A percentile compares a stretch with the other conserved stretches of the same genome.
These are phyloP conservation scores for Uromys caudimaculatus DNA, from an alignment of 2,797 vertebrate genomes.

Conservation along the genomic window DNA sequence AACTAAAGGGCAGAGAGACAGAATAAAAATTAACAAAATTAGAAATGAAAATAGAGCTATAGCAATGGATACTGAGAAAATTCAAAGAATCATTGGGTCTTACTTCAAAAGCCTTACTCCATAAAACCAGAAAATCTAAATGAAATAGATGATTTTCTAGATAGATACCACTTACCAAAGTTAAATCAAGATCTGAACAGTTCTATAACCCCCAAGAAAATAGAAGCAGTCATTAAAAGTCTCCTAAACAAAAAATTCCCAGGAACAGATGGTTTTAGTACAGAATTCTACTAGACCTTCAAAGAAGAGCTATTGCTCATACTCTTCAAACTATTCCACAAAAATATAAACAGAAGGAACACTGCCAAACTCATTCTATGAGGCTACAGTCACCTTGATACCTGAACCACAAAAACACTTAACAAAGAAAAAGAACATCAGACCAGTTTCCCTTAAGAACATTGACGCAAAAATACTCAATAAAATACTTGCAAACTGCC, in stretches of 20 bases:
- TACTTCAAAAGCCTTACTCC: not conserved
- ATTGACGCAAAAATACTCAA: not conserved
- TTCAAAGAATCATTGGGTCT: not conserved
- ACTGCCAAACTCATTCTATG: not conserved
- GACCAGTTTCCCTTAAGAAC: not conserved
- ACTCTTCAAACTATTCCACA: not conserved
- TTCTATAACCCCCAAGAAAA: not conserved
- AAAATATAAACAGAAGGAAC: not conserved
- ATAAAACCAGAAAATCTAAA: not conserved
- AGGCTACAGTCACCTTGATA: not conserved
- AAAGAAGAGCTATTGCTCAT: not conserved
- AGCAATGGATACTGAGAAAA: not conserved
- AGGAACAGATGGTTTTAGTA: not conserved
- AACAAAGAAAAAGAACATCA: not conserved
- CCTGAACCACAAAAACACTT: not conserved
- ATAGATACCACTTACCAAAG: not conserved
- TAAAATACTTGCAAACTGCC: too few relatives aligned
- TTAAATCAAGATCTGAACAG: not conserved
- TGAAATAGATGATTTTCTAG: not conserved
- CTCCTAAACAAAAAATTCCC: not conserved
- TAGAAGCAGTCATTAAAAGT: not conserved
- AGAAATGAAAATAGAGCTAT: not conserved
- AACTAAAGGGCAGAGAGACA: not conserved
- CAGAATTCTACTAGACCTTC: not conserved
- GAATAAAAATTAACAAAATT: not conserved